phyloP scores from a whole-genome alignment of 2,113 vertebrate genomes.

The Paraplagusia blochii region DNA sequence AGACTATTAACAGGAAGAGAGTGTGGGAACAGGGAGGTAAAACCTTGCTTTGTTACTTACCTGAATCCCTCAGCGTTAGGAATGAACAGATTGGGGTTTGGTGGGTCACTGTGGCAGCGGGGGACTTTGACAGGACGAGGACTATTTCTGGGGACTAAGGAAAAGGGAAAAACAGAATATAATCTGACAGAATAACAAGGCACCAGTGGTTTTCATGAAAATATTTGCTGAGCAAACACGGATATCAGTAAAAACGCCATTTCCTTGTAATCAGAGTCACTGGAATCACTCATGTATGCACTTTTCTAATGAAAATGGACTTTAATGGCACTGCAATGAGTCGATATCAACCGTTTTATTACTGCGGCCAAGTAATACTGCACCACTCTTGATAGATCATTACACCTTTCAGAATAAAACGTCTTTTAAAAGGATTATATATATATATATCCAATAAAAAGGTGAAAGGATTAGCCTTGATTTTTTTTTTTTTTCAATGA shows the following conservation, averaged over 20 bases:
- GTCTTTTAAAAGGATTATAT: too few species aligned
- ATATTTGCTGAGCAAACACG: conserved; percentile 14
- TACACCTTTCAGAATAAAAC: too few species aligned
- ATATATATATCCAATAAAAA: too few species aligned
- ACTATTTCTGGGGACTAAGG: conserved; percentile 86
- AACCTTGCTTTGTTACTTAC: conserved; percentile 65
- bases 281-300: too few species aligned
- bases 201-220: not conserved
- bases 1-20: conserved; percentile 11
- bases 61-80: conserved; percentile 91
- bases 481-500: too few species aligned
- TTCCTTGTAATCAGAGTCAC: not conserved
- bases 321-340: not conserved
- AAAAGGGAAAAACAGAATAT: conserved; percentile 3
- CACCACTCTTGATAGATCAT: too few species aligned
- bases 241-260: not conserved
- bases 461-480: too few species aligned
- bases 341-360: too few species aligned
- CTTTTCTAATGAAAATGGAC: not conserved
- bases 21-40: not conserved
- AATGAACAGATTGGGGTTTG: conserved; percentile 94
- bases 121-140: conserved; percentile 96
- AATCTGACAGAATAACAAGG: not conserved
- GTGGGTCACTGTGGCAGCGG: conserved; percentile 96
- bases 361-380: too few species aligned